Percentiles rank a stretch among this genome's conserved stretches.
phyloP scores from a whole-genome alignment of 1,140 invertebrate species.

The Sinella curviseta region DNA sequence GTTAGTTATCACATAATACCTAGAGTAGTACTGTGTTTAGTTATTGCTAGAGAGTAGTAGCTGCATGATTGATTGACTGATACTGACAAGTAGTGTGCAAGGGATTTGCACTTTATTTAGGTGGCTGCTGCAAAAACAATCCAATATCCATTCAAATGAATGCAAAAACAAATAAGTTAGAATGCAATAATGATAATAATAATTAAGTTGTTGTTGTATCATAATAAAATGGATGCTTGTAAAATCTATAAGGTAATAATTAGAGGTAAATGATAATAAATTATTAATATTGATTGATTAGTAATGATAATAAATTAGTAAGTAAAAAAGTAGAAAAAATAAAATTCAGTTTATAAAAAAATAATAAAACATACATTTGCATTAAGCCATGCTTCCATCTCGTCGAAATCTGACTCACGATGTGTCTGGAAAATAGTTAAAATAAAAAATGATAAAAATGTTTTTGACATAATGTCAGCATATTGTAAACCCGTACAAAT shows the following conservation, averaged over 20 bases:
- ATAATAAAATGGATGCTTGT: background rate
- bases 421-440: conserved; percentile 61
- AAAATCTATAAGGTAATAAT: too few species aligned
- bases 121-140: conserved; percentile 23
- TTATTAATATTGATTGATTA: conserved; percentile 22
- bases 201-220: background rate
- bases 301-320: background rate
- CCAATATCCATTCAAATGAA: background rate
- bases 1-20: conserved; percentile 26
- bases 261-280: too few species aligned
- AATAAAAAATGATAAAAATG: conserved; percentile 53
- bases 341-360: too few species aligned
- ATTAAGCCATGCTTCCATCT: conserved; percentile 89
- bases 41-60: conserved; percentile 8
- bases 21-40: conserved; percentile 15
- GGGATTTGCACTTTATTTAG: conserved; percentile 25
- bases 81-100: conserved; percentile 6
- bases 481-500: conserved; percentile 8
- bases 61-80: conserved; percentile 4
- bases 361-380: conserved; percentile 61
- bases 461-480: conserved; percentile 11
- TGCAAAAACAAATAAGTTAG: conserved; percentile 4
- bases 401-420: conserved; percentile 85
- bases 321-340: conserved; percentile 25
- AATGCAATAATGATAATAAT: conserved; percentile 43